A percentile compares a stretch with the other conserved stretches of the same genome.
Conservation (phyloP, 2,888 invertebrate genomes). For the Drosophila prostipennis region DNA sequence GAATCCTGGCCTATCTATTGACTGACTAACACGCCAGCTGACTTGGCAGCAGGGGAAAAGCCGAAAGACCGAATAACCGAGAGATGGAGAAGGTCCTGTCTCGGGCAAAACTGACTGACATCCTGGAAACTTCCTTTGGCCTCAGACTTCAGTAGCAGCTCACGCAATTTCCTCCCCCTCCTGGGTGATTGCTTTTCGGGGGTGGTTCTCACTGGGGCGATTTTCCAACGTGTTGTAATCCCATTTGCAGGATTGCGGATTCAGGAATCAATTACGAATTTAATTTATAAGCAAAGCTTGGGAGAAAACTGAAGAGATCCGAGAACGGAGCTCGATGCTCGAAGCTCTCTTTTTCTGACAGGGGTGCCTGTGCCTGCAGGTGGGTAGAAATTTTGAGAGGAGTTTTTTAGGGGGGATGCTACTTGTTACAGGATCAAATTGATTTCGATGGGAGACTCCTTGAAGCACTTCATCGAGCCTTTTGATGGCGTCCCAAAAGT, state of each 20-base stretch:
- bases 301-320: background rate
- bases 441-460: slow-evolving; percentile 45
- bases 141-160: slow-evolving; percentile 60
- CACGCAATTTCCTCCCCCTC: slow-evolving; percentile 67
- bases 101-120: slow-evolving; percentile 27
- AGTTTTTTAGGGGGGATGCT: background rate
- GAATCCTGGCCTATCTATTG: slow-evolving; percentile 53
- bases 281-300: slow-evolving; percentile 73
- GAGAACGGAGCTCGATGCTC: too few relatives aligned
- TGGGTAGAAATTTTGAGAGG: background rate
- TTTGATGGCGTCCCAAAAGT: slow-evolving; percentile 36
- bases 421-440: slow-evolving; percentile 31
- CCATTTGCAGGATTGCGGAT: slow-evolving; percentile 81
- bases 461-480: slow-evolving; percentile 65
- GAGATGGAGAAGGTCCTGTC: slow-evolving; percentile 4
- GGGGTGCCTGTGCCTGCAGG: slow-evolving; percentile 6
- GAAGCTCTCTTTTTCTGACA: background rate
- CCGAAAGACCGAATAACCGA: too few relatives aligned
- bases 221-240: slow-evolving; percentile 80
- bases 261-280: slow-evolving; percentile 82
- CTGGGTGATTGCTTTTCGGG: slow-evolving; percentile 17
- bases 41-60: slow-evolving; percentile 31
- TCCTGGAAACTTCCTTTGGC: slow-evolving; percentile 34
- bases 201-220: slow-evolving; percentile 49
- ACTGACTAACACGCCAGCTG: slow-evolving; percentile 70